Evolutionary conservation across 2,888 invertebrate species (phyloP), one percentile per base, ranked within the genome.

Genomic region (Torymus auratus): DNA sequence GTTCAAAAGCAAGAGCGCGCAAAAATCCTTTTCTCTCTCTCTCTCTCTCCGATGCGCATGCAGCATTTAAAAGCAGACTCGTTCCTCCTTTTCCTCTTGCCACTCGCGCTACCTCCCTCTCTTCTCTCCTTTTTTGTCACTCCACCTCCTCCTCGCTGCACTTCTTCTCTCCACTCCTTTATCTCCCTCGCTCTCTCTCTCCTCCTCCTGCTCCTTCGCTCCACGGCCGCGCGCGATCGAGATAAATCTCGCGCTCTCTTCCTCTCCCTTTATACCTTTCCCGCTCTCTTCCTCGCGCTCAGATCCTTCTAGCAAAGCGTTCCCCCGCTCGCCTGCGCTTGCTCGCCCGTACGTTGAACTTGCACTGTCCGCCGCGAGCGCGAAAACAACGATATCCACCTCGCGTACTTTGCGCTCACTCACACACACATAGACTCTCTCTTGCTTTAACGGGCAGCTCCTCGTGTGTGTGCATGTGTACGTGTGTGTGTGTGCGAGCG

Each of bases 291-390:
- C 11, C 10, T 23, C 20, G 20, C 15, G n/a, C 20, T 13, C 58
- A 2, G 60, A 68, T 68, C 76, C 69, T 69, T 69, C 68, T 68
- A 60, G 60, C 62, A 23, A 61, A 11, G 15, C n/a, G n/a, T 23
- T 41, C 41, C 41, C 41, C 41, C 41, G 41, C 41, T 41, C 41
- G 41, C 7, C 7, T 41, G 41, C 41, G 41, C 41, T 41, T 7
- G 41, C 41, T 41, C 41, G 41, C 41, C 7, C 52, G 62, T 73
- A 52, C 78, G 64, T 79, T 79, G 78, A 79, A 79, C 78, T 71
- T 56, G 65, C 65, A 64, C 20, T 17, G 41, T 50, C 61, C 28
- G 11, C 52, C 13, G 62, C 15, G 52, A 55, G 41, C 58, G 23
- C 50, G 58, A 23, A 68, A 58, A 70, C 60, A 58, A 11, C 20